Conservation (phyloP, 2,797 vertebrate genomes). For the Scolopax rusticola region DNA sequence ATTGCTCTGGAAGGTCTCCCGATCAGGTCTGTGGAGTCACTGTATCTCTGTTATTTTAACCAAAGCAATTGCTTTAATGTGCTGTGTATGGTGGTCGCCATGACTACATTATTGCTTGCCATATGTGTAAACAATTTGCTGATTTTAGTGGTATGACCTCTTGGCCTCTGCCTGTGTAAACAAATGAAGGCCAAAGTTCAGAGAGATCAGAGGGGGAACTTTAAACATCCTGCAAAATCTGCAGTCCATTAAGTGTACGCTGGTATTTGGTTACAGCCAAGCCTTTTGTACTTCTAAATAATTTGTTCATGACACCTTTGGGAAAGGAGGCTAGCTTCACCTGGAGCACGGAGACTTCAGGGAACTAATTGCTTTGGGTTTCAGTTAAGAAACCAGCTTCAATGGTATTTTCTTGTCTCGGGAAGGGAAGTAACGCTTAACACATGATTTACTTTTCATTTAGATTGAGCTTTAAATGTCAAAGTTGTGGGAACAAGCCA, state of each 20-base stretch:
- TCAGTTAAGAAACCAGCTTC: neutral
- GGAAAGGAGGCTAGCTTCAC: neutral
- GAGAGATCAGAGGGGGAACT: slow-evolving; percentile 69
- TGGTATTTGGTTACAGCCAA: slow-evolving; percentile 64
- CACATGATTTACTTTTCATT: neutral
- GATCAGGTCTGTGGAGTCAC: neutral
- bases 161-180: slow-evolving; percentile 68
- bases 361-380: neutral
- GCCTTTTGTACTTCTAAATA: slow-evolving; percentile 36
- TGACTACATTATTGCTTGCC: slow-evolving; percentile 22
- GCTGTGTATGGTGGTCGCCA: slow-evolving; percentile 3
- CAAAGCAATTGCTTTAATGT: slow-evolving; percentile 34
- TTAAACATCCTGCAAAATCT: slow-evolving; percentile 63
- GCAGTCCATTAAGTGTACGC: slow-evolving; percentile 38
- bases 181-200: slow-evolving; percentile 77
- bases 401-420: neutral
- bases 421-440: neutral
- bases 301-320: slow-evolving; percentile 28
- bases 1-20: neutral
- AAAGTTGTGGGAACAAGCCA: neutral
- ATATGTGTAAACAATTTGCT: slow-evolving; percentile 71
- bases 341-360: neutral
- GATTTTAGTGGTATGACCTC: slow-evolving; percentile 62
- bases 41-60: neutral
- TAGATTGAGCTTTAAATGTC: neutral